These are phyloP conservation scores for Acropternis orthonyx DNA, from an alignment of 2,797 vertebrate species.

Conservation along the genomic window DNA sequence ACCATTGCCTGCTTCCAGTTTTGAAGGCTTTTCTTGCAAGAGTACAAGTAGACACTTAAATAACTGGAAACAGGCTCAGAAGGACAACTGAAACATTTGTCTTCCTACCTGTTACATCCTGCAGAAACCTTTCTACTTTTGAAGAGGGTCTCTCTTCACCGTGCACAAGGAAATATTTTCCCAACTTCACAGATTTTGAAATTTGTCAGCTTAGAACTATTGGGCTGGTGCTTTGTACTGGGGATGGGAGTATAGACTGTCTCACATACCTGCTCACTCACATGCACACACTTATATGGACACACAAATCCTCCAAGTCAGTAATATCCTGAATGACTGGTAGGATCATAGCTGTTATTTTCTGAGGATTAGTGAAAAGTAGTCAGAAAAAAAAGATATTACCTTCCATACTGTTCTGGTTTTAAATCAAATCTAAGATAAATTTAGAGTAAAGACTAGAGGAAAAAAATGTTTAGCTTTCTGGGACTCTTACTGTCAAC, in stretches of 20 bases:
- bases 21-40: background rate
- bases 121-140: background rate
- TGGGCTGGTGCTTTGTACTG: background rate
- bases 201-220: background rate
- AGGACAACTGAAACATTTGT: background rate
- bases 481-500: background rate
- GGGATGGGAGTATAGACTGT: background rate
- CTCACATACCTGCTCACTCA: background rate
- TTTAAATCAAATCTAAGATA: background rate
- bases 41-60: background rate
- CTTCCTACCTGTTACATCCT: background rate
- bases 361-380: background rate
- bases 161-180: background rate
- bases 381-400: background rate
- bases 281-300: rapidly evolving
- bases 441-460: background rate
- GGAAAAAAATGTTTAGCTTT: background rate
- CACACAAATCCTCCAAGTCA: background rate
- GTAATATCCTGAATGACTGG: background rate
- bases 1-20: background rate
- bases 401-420: background rate
- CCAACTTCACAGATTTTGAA: background rate
- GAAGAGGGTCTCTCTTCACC: background rate
- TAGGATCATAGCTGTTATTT: background rate
- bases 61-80: background rate